Base-by-base conservation (phyloP, 1,140 invertebrate species). In the Meloidogyne floridensis region DNA sequence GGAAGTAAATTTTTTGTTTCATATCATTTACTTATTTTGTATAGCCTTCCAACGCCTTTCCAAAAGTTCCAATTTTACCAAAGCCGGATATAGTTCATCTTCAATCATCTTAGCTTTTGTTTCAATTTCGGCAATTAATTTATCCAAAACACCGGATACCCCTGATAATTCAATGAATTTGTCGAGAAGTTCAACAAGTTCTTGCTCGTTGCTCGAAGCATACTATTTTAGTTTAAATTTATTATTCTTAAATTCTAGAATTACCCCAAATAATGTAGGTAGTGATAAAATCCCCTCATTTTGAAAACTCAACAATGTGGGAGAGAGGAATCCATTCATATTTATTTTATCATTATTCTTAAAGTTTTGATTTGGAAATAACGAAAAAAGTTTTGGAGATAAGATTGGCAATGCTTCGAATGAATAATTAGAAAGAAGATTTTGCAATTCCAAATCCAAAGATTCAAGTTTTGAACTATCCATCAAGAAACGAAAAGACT, bases 281-380 rank as follows among this genome's bases (percentile, higher is more conserved):
- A 83, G 32, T 8, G 82, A 53, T 51, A 83, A 83, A 4, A 75
- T 75, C 15, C 82, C 82, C 32, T 83, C 82, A 13, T 83, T 77
- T n/a, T 83, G 82, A 54, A 83, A 83, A 20, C 81, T 83, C 6
- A 83, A 80, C 43, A 83, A 18, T 18, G 81, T 84, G 5, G 82
- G 82, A 7, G 82, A 83, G 10, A 84, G 32, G n/a, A 80, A 77
- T 32, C n/a, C 18, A 75, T 79, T 32, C n/a, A 69, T 20, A 42
- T 72, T 82, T n/a, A n/a, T 43, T 42, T 59, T 6, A 9, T 20
- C 47, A 4, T 65, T 72, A 53, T 43, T 13, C 13, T 32, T 32
- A 32, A 15, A 9, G 7, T 59, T 43, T 70, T 70, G 43, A 53
- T 76, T 53, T n/a, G 82, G 73, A 15, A 83, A 72, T 6, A 83